phyloP scores from a whole-genome alignment of 2,797 vertebrate species.

The Denticeps clupeoides region DNA sequence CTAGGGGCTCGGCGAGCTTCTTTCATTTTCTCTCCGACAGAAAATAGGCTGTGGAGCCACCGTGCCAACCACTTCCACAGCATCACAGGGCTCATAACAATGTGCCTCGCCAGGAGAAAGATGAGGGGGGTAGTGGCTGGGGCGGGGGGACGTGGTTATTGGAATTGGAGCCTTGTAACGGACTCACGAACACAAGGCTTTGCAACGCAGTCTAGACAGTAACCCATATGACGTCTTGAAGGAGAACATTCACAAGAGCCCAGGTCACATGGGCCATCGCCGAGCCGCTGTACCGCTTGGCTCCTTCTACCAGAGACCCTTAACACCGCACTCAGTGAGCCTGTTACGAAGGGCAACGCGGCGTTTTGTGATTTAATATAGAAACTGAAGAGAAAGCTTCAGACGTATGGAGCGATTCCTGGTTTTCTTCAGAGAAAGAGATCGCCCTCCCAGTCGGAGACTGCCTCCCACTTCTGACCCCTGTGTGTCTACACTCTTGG shows the following conservation, averaged over 20 bases:
- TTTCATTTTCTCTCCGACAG: slow-evolving; percentile 6
- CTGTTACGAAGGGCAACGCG: too few relatives aligned
- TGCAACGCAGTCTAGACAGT: slow-evolving; percentile 20
- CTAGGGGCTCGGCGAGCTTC: slow-evolving; percentile 7
- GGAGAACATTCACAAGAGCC: too few relatives aligned
- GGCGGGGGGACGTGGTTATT: too few relatives aligned
- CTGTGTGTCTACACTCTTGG: slow-evolving; percentile 5
- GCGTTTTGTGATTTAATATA: not conserved
- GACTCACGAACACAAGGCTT: slow-evolving; percentile 14
- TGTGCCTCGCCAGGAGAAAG: slow-evolving; percentile 10
- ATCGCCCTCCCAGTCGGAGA: not conserved
- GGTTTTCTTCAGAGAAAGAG: not conserved
- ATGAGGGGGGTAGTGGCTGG: not conserved
- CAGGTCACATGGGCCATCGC: too few relatives aligned
- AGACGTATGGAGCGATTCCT: too few relatives aligned
- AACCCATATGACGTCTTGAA: too few relatives aligned
- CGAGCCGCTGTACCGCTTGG: too few relatives aligned
- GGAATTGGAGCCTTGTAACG: too few relatives aligned
- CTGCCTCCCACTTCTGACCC: not conserved
- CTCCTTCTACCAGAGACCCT: too few relatives aligned
- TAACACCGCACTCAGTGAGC: too few relatives aligned
- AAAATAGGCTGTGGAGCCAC: slow-evolving; percentile 15
- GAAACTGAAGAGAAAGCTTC: too few relatives aligned
- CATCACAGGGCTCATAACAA: slow-evolving; percentile 15
- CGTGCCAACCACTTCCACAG: slow-evolving; percentile 16